Percentiles rank a stretch among this genome's conserved stretches.
Conservation (phyloP, 2,797 vertebrate species). For the Pseudochirops corinnae region DNA sequence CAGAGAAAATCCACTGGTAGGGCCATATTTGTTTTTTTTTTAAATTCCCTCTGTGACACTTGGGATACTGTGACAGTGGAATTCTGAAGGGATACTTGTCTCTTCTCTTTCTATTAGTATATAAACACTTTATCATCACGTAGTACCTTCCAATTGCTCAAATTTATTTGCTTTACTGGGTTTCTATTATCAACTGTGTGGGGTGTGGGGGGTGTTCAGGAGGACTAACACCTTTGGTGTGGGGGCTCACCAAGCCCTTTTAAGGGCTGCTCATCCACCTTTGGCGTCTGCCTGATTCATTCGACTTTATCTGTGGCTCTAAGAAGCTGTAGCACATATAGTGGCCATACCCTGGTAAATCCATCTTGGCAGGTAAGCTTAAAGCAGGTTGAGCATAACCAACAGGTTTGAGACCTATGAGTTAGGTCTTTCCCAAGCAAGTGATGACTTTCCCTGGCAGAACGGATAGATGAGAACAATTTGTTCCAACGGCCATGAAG, state of each 20-base stretch:
- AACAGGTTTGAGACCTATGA: not conserved
- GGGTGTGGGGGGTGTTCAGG: too few species aligned
- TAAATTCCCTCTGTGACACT: not conserved
- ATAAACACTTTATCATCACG: not conserved
- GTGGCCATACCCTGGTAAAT: not conserved
- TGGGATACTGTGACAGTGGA: not conserved
- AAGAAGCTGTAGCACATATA: not conserved
- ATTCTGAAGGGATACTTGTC: not conserved
- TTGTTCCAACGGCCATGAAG: not conserved
- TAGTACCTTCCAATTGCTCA: not conserved
- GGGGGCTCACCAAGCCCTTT: not conserved
- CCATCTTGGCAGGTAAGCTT: not conserved
- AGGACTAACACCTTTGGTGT: not conserved
- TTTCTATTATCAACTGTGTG: not conserved
- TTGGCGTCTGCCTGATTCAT: too few species aligned
- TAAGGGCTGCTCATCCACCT: too few species aligned
- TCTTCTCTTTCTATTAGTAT: not conserved
- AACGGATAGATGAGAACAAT: not conserved
- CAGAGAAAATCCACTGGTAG: not conserved
- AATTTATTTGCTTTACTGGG: not conserved
- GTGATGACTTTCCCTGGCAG: not conserved
- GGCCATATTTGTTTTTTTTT: not conserved
- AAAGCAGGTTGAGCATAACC: not conserved
- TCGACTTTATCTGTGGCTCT: too few species aligned
- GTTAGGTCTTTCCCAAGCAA: not conserved